A percentile compares a stretch with the other conserved stretches of the same genome.
These are phyloP conservation scores for Ammodramus savannarum DNA, from an alignment of 2,113 vertebrate genomes.

Conservation along the genomic window DNA sequence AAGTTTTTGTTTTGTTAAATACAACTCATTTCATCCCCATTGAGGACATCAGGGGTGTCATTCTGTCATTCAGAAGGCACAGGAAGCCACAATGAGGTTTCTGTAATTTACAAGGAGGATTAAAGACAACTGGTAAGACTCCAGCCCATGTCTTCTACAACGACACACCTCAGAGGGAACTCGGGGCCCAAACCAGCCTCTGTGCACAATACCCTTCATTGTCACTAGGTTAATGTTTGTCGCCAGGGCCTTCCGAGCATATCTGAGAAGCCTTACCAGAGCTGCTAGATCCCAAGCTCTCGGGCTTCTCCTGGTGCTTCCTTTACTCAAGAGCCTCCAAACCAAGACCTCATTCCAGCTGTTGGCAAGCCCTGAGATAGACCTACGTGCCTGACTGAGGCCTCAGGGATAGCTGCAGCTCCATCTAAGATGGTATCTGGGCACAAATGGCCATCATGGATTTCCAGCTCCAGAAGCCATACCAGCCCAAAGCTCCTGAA, in stretches of 20 bases:
- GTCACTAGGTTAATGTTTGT: not conserved
- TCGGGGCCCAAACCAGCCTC: not conserved
- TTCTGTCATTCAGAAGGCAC: slow-evolving; percentile 31
- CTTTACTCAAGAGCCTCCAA: not conserved
- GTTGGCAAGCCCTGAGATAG: accelerated
- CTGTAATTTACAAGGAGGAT: slow-evolving; percentile 12
- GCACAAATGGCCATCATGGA: too few relatives aligned
- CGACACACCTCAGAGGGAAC: slow-evolving; percentile 23
- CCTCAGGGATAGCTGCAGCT: accelerated
- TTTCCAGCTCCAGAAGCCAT: not conserved
- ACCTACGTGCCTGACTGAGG: accelerated
- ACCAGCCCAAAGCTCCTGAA: not conserved
- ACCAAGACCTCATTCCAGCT: too few relatives aligned
- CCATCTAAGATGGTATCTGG: not conserved
- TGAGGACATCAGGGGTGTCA: not conserved
- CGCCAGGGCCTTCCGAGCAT: not conserved
- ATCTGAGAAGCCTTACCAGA: not conserved
- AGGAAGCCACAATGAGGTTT: not conserved
- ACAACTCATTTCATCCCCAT: not conserved
- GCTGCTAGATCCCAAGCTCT: accelerated
- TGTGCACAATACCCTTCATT: not conserved
- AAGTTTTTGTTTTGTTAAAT: not conserved
- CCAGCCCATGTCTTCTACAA: not conserved
- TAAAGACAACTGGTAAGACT: slow-evolving; percentile 13
- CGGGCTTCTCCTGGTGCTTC: not conserved